phyloP scores from a whole-genome alignment of 2,797 vertebrate species.

The Melanotaenia boesemani region DNA sequence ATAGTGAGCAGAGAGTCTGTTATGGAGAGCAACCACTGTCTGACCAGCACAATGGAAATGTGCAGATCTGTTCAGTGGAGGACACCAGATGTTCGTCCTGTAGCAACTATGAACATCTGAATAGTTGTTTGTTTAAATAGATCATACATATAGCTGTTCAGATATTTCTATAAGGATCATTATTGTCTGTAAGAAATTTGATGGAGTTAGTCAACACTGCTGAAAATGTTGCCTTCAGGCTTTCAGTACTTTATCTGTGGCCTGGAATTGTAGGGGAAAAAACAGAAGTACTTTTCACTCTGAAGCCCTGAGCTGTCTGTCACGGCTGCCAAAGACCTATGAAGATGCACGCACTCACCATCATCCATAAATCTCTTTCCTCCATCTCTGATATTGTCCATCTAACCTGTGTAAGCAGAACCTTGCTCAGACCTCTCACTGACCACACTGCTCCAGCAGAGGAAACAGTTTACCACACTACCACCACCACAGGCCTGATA shows the following conservation, averaged over 20 bases:
- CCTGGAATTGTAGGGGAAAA: slow-evolving; percentile 13
- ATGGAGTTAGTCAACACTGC: not conserved
- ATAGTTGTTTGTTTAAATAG: not conserved
- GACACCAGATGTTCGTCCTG: not conserved
- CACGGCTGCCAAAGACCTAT: slow-evolving; percentile 52
- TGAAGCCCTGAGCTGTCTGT: slow-evolving; percentile 55
- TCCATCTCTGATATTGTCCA: slow-evolving; percentile 15
- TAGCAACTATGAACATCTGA: not conserved
- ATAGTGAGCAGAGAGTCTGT: slow-evolving; percentile 10
- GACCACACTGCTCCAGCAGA: slow-evolving; percentile 21
- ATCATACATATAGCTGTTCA: not conserved
- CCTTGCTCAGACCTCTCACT: slow-evolving; percentile 15
- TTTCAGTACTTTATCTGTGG: slow-evolving; percentile 9
- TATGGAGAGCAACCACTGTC: not conserved
- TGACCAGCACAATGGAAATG: not conserved
- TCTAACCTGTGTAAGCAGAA: slow-evolving; percentile 34
- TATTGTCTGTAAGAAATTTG: not conserved
- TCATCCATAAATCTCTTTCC: slow-evolving; percentile 24
- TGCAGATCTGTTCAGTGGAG: not conserved
- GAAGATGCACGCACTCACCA: slow-evolving; percentile 26
- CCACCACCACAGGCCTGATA: slow-evolving; percentile 8
- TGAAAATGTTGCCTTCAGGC: slow-evolving; percentile 8
- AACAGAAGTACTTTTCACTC: slow-evolving; percentile 45
- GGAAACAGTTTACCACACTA: not conserved
- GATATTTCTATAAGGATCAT: not conserved